Conservation (phyloP, 2,888 invertebrate genomes). For the Drosophila melanocephala region DNA sequence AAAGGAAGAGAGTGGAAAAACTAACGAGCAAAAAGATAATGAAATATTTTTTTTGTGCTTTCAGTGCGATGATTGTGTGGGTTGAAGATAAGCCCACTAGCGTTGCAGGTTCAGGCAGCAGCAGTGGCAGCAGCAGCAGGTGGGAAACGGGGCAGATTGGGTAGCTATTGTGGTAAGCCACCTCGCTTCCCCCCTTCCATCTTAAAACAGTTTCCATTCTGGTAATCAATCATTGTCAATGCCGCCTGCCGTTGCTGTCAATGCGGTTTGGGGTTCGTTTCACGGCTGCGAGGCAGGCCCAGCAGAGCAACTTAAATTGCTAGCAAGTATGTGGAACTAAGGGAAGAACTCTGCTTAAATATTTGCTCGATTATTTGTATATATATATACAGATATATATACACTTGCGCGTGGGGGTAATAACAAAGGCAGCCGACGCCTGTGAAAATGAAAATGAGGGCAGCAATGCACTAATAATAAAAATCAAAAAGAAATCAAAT, state of each 20-base stretch:
- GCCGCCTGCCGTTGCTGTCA: conserved; percentile 71
- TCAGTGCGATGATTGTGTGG: conserved; percentile 26
- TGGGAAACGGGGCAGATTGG: conserved; percentile 30
- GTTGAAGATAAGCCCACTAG: conserved; percentile 30
- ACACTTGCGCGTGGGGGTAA: background rate
- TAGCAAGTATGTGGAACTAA: conserved; percentile 17
- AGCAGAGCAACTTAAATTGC: conserved; percentile 65
- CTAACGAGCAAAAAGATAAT: conserved; percentile 76
- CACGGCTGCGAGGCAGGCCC: conserved; percentile 13
- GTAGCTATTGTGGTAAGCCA: conserved; percentile 56
- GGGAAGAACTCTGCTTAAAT: conserved; percentile 21
- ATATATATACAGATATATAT: background rate
- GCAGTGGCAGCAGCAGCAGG: conserved; percentile 10
- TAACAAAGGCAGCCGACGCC: conserved; percentile 35
- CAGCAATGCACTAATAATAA: conserved; percentile 67
- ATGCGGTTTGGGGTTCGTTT: conserved; percentile 65
- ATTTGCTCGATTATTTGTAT: conserved; percentile 27
- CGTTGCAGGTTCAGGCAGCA: conserved; percentile 38
- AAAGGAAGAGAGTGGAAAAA: conserved; percentile 37
- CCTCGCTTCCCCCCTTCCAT: background rate
- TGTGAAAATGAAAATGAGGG: conserved; percentile 51
- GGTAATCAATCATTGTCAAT: conserved; percentile 84
- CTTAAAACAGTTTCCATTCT: conserved; percentile 63
- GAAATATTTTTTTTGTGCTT: conserved; percentile 58
- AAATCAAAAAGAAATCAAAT: conserved; percentile 80